A percentile compares a stretch with the other conserved stretches of the same genome.
These are phyloP conservation scores for Hanleya hanleyi DNA, from an alignment of 2,888 invertebrate genomes.

Conservation along the genomic window DNA sequence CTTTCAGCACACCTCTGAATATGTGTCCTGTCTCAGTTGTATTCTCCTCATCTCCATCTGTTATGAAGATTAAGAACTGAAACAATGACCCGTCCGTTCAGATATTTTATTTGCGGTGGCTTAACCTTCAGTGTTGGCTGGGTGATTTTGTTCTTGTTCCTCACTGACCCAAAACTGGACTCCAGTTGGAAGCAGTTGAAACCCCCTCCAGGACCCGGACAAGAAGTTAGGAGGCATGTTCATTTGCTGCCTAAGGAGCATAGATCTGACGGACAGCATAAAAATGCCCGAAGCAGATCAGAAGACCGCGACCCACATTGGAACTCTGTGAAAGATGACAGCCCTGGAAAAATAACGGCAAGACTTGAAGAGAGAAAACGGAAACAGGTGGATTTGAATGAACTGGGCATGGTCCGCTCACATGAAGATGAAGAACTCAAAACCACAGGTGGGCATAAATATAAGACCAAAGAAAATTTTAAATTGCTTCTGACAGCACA, in stretches of 20 bases:
- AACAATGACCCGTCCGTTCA: slow-evolving; percentile 2
- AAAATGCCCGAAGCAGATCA: background rate
- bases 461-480: background rate
- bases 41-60: too few species aligned
- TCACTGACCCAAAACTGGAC: background rate
- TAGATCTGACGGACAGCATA: too few species aligned
- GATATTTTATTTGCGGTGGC: slow-evolving; percentile 5
- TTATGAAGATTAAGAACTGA: too few species aligned
- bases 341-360: background rate
- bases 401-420: slow-evolving; percentile 53
- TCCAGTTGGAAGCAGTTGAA: slow-evolving; percentile 6
- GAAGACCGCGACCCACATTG: background rate
- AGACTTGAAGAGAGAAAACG: slow-evolving; percentile 1
- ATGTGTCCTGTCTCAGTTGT: too few species aligned
- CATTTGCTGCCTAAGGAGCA: too few species aligned
- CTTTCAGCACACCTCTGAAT: too few species aligned
- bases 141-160: background rate
- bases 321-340: background rate
- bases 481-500: too few species aligned
- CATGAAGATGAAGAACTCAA: slow-evolving; percentile 63
- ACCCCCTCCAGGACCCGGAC: background rate
- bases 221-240: background rate
- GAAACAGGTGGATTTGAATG: slow-evolving; percentile 40
- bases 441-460: slow-evolving; percentile 79
- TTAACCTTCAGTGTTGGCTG: background rate